phyloP scores from a whole-genome alignment of 2,888 invertebrate genomes.

The Aricia artaxerxes region DNA sequence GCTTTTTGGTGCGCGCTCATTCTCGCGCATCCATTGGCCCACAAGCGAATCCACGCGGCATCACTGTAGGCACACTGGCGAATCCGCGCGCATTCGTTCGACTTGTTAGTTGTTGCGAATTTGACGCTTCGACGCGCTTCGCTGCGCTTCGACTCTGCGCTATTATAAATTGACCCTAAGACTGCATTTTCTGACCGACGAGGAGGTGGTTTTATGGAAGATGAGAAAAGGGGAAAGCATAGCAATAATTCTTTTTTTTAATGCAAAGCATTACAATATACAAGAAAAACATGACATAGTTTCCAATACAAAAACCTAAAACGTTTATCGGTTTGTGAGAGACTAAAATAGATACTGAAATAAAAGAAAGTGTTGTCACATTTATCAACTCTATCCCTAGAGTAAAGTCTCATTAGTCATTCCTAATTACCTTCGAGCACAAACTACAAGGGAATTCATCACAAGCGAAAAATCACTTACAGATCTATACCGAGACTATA shows the following conservation, averaged over 20 bases:
- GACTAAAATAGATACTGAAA: slow-evolving; percentile 23
- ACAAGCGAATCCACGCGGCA: too few relatives aligned
- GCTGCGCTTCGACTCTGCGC: too few relatives aligned
- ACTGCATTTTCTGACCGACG: slow-evolving; percentile 35
- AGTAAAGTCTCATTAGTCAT: slow-evolving; percentile 32
- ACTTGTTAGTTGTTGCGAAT: too few relatives aligned
- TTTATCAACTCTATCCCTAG: slow-evolving; percentile 37
- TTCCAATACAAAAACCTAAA: too few relatives aligned
- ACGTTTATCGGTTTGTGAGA: too few relatives aligned
- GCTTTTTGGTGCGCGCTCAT: too few relatives aligned
- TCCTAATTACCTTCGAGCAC: slow-evolving; percentile 36
- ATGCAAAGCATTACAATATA: too few relatives aligned
- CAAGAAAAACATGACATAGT: too few relatives aligned
- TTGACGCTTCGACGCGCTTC: too few relatives aligned
- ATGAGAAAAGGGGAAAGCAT: slow-evolving; percentile 24
- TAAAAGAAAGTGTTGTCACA: slow-evolving; percentile 36
- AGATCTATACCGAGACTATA: slow-evolving; percentile 43
- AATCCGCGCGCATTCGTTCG: too few relatives aligned
- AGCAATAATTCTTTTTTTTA: neutral
- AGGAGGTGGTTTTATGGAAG: slow-evolving; percentile 26
- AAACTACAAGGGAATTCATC: slow-evolving; percentile 41
- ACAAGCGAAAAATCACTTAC: slow-evolving; percentile 42
- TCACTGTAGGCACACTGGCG: too few relatives aligned
- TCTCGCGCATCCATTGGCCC: too few relatives aligned
- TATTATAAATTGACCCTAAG: neutral